A percentile compares a stretch with the other conserved stretches of the same genome.
Evolutionary conservation across 2,113 vertebrate species (phyloP).

Genomic region (Egretta garzetta): DNA sequence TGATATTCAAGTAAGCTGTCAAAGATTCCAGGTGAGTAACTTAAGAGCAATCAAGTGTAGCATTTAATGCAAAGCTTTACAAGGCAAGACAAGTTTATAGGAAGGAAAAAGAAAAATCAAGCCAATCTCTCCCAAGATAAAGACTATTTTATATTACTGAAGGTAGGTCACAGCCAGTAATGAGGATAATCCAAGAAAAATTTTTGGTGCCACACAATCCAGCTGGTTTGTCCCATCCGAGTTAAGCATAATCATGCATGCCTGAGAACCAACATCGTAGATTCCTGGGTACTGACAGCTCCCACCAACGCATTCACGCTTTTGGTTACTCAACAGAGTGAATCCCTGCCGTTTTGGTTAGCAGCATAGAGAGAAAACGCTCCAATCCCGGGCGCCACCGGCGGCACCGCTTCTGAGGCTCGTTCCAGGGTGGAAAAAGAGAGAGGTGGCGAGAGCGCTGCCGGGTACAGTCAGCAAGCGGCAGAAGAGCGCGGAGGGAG

Average conservation of each 20-base stretch:
- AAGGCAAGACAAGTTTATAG: constrained; percentile 19
- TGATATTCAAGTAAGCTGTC: background rate
- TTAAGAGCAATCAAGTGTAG: constrained; percentile 3
- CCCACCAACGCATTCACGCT: background rate
- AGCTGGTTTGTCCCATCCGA: background rate
- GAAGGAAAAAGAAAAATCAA: background rate
- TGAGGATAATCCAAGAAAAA: background rate
- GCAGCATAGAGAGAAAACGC: constrained; percentile 41
- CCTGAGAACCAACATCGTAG: background rate
- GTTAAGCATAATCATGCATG: background rate
- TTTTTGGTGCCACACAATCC: constrained; percentile 52
- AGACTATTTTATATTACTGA: constrained; percentile 45
- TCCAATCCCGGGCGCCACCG: background rate
- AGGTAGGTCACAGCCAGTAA: constrained; percentile 43
- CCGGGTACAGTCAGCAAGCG: background rate
- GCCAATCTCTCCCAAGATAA: constrained; percentile 20
- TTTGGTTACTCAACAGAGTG: constrained; percentile 6
- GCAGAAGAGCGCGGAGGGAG: background rate
- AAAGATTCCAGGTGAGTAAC: constrained; percentile 13
- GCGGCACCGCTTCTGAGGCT: background rate
- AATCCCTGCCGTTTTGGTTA: background rate
- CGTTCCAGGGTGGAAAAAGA: background rate
- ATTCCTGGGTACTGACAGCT: constrained; percentile 4
- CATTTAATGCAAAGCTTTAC: constrained; percentile 55
- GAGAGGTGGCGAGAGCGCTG: background rate